Evolutionary conservation across 2,888 invertebrate species (phyloP).

Genomic region (Sarcophaga rosellei): DNA sequence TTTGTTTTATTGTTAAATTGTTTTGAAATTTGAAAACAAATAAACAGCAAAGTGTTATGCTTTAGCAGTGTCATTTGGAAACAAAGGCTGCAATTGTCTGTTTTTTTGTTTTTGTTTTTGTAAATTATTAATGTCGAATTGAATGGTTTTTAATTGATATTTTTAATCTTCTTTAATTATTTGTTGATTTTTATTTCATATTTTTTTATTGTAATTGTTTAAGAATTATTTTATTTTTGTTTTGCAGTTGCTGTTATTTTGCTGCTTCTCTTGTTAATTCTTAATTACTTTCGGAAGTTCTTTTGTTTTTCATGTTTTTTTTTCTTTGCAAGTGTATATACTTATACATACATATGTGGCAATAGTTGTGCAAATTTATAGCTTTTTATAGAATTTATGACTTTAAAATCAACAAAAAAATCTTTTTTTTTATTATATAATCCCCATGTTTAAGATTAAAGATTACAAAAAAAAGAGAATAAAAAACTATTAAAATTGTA

Average conservation of each 20-base stretch:
- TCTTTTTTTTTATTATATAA: conserved; percentile 33
- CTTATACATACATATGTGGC: neutral
- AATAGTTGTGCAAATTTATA: neutral
- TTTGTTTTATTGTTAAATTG: neutral
- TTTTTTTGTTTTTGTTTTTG: neutral
- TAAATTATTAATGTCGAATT: neutral
- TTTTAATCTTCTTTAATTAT: neutral
- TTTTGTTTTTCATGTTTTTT: neutral
- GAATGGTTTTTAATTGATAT: conserved; percentile 3
- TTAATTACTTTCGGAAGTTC: conserved; percentile 58
- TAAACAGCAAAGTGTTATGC: neutral
- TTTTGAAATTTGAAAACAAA: neutral
- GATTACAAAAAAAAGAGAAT: conserved; percentile 1
- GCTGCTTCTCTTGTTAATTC: conserved; percentile 4
- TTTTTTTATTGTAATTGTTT: neutral
- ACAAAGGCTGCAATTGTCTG: neutral
- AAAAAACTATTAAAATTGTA: conserved; percentile 46
- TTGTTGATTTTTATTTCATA: neutral
- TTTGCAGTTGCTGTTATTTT: neutral
- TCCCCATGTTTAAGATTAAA: conserved; percentile 3
- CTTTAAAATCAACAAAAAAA: conserved; percentile 31
- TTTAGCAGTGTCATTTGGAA: neutral
- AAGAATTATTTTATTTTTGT: neutral
- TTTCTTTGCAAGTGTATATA: neutral
- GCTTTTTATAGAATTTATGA: conserved; percentile 25